A percentile compares a stretch with the other conserved stretches of the same genome.
Conservation (phyloP, 2,797 vertebrate genomes). For the Buphagus erythrorhynchus region DNA sequence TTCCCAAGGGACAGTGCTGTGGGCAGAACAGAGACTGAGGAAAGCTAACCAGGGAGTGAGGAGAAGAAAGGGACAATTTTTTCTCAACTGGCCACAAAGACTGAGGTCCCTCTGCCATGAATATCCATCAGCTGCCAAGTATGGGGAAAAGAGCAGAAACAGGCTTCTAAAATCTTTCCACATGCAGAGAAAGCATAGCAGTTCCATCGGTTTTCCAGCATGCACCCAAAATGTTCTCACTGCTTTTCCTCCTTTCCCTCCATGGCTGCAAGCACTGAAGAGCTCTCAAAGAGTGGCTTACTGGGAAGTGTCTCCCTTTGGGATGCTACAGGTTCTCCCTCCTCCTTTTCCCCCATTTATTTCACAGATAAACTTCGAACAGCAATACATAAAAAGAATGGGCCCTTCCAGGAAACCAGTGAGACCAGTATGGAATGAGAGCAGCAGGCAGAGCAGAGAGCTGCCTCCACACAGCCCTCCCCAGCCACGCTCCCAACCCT, state of each 20-base stretch:
- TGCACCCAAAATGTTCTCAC: fast-evolving
- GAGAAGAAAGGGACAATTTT: background rate
- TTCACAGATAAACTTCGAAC: background rate
- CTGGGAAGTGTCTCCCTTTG: background rate
- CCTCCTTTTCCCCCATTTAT: background rate
- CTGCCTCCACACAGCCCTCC: background rate
- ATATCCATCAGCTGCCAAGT: background rate
- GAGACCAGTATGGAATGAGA: background rate
- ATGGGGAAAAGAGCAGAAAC: background rate
- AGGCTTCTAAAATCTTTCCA: background rate
- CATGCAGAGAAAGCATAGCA: fast-evolving
- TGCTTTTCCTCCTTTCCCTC: background rate
- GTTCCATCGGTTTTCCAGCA: background rate
- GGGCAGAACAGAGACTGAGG: background rate
- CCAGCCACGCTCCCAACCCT: background rate
- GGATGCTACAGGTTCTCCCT: background rate
- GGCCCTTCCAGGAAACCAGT: background rate
- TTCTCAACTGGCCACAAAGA: background rate
- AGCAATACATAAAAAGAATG: background rate
- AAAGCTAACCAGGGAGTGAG: background rate
- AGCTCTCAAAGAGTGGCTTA: background rate
- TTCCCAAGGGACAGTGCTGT: background rate
- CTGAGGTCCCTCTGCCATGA: background rate
- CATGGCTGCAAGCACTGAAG: background rate
- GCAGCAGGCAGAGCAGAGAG: background rate